These are phyloP conservation scores for Podarcis siculus DNA, from an alignment of 2,797 vertebrate species.

Conservation along the genomic window DNA sequence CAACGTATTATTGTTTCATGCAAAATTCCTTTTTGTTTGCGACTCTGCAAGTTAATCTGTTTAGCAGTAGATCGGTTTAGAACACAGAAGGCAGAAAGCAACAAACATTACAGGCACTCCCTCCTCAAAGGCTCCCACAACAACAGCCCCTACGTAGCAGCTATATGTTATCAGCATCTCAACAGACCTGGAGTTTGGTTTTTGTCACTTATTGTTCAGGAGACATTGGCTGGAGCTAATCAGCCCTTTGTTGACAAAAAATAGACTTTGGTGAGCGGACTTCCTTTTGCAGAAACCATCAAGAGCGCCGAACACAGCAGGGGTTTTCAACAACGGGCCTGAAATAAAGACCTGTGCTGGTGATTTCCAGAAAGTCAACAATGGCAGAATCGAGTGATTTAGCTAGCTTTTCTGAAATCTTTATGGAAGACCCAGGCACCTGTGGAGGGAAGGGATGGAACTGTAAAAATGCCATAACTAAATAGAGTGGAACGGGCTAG, in stretches of 20 bases:
- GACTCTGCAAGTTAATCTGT: slow-evolving; percentile 1
- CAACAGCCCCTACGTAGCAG: not conserved
- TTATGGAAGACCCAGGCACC: not conserved
- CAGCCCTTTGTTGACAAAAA: not conserved
- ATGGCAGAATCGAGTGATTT: accelerated
- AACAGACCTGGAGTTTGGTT: slow-evolving; percentile 48
- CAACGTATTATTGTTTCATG: slow-evolving; percentile 8
- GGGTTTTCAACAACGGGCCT: slow-evolving; percentile 34
- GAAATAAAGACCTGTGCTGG: slow-evolving; percentile 15
- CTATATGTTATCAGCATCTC: slow-evolving; percentile 47
- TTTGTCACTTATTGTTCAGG: slow-evolving; percentile 60
- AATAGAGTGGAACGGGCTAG: not conserved
- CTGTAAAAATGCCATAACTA: not conserved
- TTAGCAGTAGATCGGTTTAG: slow-evolving; percentile 17
- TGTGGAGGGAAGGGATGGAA: not conserved
- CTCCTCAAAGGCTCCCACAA: too few relatives aligned
- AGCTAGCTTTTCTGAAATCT: not conserved
- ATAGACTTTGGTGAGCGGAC: slow-evolving; percentile 26
- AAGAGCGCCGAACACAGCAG: slow-evolving; percentile 39
- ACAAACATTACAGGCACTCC: slow-evolving; percentile 17
- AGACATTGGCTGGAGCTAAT: slow-evolving; percentile 46
- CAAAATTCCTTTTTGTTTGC: slow-evolving; percentile 5
- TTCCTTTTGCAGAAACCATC: slow-evolving; percentile 59
- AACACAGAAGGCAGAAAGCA: slow-evolving; percentile 41
- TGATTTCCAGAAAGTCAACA: slow-evolving; percentile 21